Base-by-base conservation (phyloP, 2,797 vertebrate genomes). In the Synanceia verrucosa region DNA sequence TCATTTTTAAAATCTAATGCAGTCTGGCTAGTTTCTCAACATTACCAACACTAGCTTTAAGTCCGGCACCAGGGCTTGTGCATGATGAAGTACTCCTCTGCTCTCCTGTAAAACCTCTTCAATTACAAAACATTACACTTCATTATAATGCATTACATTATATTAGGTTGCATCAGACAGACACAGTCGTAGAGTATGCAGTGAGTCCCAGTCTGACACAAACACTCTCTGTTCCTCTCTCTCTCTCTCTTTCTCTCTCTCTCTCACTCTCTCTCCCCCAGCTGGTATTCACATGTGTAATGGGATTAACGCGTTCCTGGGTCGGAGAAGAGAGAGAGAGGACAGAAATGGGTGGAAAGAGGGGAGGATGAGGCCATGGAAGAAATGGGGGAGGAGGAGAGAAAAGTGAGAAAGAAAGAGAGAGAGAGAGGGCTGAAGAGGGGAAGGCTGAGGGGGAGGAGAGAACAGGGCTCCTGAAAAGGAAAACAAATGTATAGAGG, bases 241-340 rank as follows among this genome's bases (percentile, higher is more conserved):
- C 73, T 34, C 76, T 33, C 60, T 19, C 56, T 43, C 23, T 26
- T 14, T n/a, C 24, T 50, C 48, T 66, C 19, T 43, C 12, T 29
- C 52, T 52, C 64, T 48, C 65, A 31, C 56, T 31, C 59, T 50
- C 80, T 69, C 79, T 70, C 73, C 79, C 78, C 88, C 90, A 90
- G 89, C 90, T 93, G 92, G 88, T 90, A 88, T 89, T 93, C 91
- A 92, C 89, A 91, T 91, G 79, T 91, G 82, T 93, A 94, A 94
- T 92, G 89, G 88, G 92, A 94, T 94, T 93, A 92, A 75, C 86
- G 74, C 76, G 86, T 90, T 87, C 65, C 85, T 70, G 78, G 8
- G 58, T 76, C 28, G 52, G 64, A 67, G 60, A 82, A 79, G 65
- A 78, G 73, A 64, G 71, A 65, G 58, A 63, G 66, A 78, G 78